A percentile compares a stretch with the other conserved stretches of the same genome.
Evolutionary conservation across 2,113 vertebrate species (phyloP).

Genomic region (Mus musculus): DNA sequence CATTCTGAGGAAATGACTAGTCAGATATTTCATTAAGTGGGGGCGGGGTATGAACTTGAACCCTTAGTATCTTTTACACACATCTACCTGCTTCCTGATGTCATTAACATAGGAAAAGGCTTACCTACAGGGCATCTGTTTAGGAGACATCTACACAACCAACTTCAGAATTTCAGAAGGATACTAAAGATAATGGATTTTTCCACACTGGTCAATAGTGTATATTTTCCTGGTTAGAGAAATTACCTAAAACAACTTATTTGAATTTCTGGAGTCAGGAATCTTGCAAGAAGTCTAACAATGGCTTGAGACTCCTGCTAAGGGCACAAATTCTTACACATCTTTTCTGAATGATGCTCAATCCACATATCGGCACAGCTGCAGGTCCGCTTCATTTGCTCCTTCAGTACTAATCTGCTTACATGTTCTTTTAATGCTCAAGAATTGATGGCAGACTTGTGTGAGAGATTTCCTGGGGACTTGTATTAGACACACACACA

Average conservation of each 20-base stretch:
- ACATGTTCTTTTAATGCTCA: neutral
- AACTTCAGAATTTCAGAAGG: neutral
- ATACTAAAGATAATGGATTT: neutral
- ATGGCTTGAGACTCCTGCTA: neutral
- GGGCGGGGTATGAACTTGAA: neutral
- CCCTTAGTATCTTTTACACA: neutral
- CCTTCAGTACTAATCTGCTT: neutral
- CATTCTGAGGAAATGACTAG: neutral
- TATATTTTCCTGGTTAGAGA: neutral
- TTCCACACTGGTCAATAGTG: neutral
- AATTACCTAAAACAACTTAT: constrained; percentile 22
- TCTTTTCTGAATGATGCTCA: neutral
- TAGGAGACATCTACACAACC: neutral
- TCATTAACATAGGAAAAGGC: neutral
- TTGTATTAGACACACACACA: neutral
- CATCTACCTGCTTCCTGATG: neutral
- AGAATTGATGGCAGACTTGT: neutral
- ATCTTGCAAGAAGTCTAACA: neutral
- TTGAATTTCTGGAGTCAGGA: neutral
- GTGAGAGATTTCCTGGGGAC: neutral
- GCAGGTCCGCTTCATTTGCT: neutral
- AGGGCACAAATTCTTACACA: neutral
- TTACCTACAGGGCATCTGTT: neutral
- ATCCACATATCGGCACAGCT: neutral
- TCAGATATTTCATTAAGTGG: too few relatives aligned